These are phyloP conservation scores for Coenobita brevimanus DNA, from an alignment of 1,140 invertebrate genomes.

Conservation along the genomic window DNA sequence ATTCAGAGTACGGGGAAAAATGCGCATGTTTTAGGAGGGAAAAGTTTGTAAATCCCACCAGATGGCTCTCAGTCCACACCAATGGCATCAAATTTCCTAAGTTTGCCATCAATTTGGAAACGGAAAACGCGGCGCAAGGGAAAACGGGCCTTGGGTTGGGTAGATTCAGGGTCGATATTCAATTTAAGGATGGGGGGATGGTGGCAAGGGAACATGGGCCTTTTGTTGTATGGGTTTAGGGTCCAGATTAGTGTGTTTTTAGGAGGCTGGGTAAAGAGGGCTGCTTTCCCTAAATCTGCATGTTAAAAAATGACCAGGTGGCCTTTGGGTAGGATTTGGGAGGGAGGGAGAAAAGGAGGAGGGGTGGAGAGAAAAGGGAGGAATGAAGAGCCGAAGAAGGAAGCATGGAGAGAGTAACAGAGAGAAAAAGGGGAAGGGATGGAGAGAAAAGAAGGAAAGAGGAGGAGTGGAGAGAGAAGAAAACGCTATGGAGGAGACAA, in stretches of 20 bases:
- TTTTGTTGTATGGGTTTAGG: too few relatives aligned
- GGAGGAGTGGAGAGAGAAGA: neutral
- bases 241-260: too few relatives aligned
- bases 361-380: neutral
- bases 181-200: too few relatives aligned
- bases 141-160: neutral
- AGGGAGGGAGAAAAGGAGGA: neutral
- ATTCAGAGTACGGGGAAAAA: too few relatives aligned
- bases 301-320: constrained; percentile 40
- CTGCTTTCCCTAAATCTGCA: constrained; percentile 23
- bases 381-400: neutral
- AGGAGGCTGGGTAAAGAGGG: neutral
- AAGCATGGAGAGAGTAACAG: neutral
- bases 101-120: constrained; percentile 33
- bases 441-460: neutral
- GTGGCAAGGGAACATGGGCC: too few relatives aligned
- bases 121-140: too few relatives aligned
- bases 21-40: too few relatives aligned
- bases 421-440: neutral
- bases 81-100: constrained; percentile 28
- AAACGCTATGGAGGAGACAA: too few relatives aligned
- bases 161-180: neutral
- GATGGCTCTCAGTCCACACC: neutral
- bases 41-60: too few relatives aligned
- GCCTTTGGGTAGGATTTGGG: neutral